Percentiles rank a stretch among this genome's conserved stretches.
phyloP scores from a whole-genome alignment of 2,888 invertebrate genomes.

The Spodoptera exigua region DNA sequence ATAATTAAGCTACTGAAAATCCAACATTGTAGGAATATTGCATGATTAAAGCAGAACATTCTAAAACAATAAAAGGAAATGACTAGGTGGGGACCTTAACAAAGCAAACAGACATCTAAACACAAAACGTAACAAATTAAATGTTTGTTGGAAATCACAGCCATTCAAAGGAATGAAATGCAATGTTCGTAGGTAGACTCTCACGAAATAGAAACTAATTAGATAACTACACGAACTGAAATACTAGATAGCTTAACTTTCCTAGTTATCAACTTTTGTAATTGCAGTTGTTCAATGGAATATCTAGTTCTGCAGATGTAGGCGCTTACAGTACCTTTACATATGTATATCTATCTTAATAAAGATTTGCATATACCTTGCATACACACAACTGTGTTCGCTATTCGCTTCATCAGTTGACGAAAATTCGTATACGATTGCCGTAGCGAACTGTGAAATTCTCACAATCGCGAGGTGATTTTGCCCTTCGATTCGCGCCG shows the following conservation, averaged over 20 bases:
- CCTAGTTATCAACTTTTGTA: slow-evolving; percentile 62
- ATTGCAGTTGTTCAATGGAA: slow-evolving; percentile 62
- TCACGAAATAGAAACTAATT: slow-evolving; percentile 51
- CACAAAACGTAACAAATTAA: slow-evolving; percentile 18
- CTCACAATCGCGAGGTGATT: too few species aligned
- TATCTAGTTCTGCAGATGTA: slow-evolving; percentile 12
- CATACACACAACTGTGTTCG: too few species aligned
- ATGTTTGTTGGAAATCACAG: neutral
- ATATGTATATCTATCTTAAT: neutral
- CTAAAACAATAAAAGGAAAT: too few species aligned
- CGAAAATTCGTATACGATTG: too few species aligned
- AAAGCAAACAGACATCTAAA: neutral
- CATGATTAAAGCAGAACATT: slow-evolving; percentile 7
- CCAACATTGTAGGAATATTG: neutral
- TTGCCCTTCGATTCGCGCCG: too few species aligned
- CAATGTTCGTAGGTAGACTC: slow-evolving; percentile 15
- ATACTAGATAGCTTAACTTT: slow-evolving; percentile 58
- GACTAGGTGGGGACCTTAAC: slow-evolving; percentile 15
- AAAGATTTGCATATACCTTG: neutral
- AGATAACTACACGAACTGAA: slow-evolving; percentile 45
- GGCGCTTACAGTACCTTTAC: neutral
- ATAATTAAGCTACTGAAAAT: slow-evolving; percentile 19
- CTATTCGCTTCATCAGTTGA: too few species aligned
- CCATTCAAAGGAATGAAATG: slow-evolving; percentile 5
- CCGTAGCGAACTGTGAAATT: too few species aligned